Base-by-base conservation (phyloP, 2,797 vertebrate species). In the Pelochelys cantorii region DNA sequence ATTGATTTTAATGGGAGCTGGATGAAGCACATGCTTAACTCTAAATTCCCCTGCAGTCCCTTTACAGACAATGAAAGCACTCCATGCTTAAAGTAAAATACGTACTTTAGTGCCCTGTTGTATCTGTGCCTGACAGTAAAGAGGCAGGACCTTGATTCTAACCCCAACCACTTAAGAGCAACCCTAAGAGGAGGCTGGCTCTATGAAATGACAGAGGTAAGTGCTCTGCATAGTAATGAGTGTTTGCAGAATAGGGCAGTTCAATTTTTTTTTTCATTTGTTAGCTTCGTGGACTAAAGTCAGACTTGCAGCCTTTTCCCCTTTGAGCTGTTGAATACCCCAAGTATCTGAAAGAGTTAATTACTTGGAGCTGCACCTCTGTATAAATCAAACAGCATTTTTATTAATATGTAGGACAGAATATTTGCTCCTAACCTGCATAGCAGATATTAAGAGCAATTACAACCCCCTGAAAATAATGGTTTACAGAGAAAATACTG, bases 361-460 rank as follows among this genome's bases (percentile, higher is more conserved):
- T 13, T 68, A 74, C 31, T 22, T 91, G 83, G 86, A 48, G 42
- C 42, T 48, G 14, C 42, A 82, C 10, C 89, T 77, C 53, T 79
- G 56, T 87, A 34, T 84, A 55, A 84, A 13, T 5, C 4, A 79
- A 90, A 92, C 1, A 86, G 83, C 34, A 84, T 56, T 54, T 59
- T 89, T 34, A 25, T 82, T 93, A 85, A 20, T 55, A 10, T 18
- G 23, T 57, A 83, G 37, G 9, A 2, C 52, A 13, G 87, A 71
- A 71, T 37, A 83, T 22, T 7, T 86, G 62, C 17, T 83, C 17
- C 83, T 20, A 87, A 48, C 59, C 27, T 65, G 62, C 18, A 74
- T 3, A 85, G 52, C 22, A 92, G 93, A 93, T 5, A 18, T 29
- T 59, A 83, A 85, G 90, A 93, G 52, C 84, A 88, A 89, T 75